Conservation (phyloP, 2,797 vertebrate species). For the Neomorphus geoffroyi region DNA sequence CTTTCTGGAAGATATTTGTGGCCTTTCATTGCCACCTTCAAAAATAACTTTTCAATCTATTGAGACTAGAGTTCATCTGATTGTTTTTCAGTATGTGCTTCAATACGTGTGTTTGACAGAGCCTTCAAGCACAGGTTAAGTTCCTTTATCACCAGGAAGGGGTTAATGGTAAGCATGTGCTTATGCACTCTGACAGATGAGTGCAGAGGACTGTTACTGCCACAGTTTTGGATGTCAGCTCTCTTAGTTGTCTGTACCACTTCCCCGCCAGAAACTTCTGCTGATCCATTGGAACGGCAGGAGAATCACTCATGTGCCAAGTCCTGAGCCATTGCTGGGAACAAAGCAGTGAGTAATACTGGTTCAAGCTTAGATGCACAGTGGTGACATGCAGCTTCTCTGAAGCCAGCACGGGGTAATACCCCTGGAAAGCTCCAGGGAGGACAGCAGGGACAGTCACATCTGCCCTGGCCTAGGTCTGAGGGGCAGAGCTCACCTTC, state of each 20-base stretch:
- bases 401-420: not conserved
- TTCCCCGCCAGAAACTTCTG: not conserved
- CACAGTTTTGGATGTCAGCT: not conserved
- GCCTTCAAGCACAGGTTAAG: not conserved
- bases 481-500: not conserved
- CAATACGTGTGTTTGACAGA: not conserved
- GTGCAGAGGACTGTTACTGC: not conserved
- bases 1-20: not conserved
- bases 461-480: not conserved
- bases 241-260: not conserved
- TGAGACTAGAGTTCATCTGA: not conserved
- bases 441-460: not conserved
- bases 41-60: not conserved
- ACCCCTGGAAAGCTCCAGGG: not conserved
- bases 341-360: not conserved
- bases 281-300: not conserved
- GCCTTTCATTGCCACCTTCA: not conserved
- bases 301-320: fast-evolving
- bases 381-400: not conserved
- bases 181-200: not conserved
- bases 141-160: not conserved
- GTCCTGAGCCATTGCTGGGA: not conserved
- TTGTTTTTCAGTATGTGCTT: fast-evolving
- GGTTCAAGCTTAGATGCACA: not conserved
- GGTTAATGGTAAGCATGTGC: not conserved